These are phyloP conservation scores for Centropus bengalensis DNA, from an alignment of 2,113 vertebrate species.

Conservation along the genomic window DNA sequence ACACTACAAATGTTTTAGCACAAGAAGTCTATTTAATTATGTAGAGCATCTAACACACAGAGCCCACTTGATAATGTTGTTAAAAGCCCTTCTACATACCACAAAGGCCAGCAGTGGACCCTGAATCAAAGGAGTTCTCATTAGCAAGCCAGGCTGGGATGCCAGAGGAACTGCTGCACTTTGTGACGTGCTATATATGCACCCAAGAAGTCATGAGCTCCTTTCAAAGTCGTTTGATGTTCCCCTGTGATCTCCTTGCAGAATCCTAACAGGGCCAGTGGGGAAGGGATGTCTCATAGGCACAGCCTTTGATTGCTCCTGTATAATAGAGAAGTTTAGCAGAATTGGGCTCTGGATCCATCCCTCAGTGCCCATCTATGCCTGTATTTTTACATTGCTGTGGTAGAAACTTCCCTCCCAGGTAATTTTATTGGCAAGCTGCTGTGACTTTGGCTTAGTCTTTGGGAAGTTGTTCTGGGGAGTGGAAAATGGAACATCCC, in stretches of 20 bases:
- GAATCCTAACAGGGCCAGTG: background rate
- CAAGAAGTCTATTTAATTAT: constrained; percentile 9
- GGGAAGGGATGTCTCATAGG: background rate
- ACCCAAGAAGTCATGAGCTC: constrained; percentile 30
- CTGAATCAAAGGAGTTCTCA: constrained; percentile 18
- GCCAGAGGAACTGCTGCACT: background rate
- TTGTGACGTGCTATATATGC: background rate
- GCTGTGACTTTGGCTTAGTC: constrained; percentile 44
- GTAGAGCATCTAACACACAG: background rate
- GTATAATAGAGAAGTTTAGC: background rate
- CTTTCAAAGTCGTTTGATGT: background rate
- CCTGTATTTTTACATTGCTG: background rate
- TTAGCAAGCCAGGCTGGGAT: constrained; percentile 45
- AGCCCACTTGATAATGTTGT: background rate
- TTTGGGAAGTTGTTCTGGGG: constrained; percentile 48
- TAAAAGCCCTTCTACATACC: background rate
- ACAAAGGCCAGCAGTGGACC: background rate
- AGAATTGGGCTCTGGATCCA: background rate
- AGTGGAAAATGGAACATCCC: constrained; percentile 36
- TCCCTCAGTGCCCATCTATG: background rate
- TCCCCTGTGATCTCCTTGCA: background rate
- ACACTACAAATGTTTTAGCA: background rate
- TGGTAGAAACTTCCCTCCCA: background rate
- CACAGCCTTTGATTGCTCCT: background rate
- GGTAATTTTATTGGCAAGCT: constrained; percentile 36